Percentiles rank a stretch among this genome's conserved stretches.
Evolutionary conservation across 2,888 invertebrate species (phyloP).

Genomic region (Acrobasis repandana): DNA sequence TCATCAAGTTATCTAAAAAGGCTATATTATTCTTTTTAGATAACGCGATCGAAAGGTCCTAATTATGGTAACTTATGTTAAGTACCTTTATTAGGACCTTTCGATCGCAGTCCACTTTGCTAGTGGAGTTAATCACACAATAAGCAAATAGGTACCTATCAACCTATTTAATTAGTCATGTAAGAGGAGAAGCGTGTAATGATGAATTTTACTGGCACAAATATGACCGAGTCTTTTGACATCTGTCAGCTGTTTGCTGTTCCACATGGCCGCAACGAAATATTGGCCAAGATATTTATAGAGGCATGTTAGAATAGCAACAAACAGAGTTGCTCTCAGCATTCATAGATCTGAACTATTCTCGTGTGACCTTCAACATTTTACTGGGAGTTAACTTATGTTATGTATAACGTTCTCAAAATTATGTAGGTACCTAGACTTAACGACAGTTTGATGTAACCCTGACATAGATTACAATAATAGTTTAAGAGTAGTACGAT

Average conservation of each 20-base stretch:
- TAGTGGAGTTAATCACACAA: no score
- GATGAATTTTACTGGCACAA: conserved; percentile 34
- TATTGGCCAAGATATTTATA: conserved; percentile 58
- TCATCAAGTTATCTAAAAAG: no score
- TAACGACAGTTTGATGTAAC: conserved; percentile 13
- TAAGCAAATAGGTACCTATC: background rate
- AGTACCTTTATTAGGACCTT: no score
- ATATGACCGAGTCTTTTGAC: conserved; percentile 45
- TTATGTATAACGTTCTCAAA: conserved; percentile 15
- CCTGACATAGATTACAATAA: conserved; percentile 20
- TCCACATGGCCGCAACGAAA: conserved; percentile 45
- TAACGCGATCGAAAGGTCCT: no score
- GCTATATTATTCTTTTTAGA: no score
- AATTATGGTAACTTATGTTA: no score
- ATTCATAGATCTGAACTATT: conserved; percentile 64
- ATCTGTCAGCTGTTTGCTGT: conserved; percentile 49
- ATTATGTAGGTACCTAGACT: conserved; percentile 3
- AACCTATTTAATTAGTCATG: background rate
- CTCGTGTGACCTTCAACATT: conserved; percentile 63
- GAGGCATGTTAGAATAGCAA: conserved; percentile 53
- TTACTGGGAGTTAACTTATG: conserved; percentile 50
- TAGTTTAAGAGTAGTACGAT: background rate
- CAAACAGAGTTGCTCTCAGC: conserved; percentile 59
- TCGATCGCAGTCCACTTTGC: no score
- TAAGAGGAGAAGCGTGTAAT: conserved; percentile 11